Percentiles rank a stretch among this genome's conserved stretches.
phyloP scores from a whole-genome alignment of 2,888 invertebrate genomes.

The Seira musarum region DNA sequence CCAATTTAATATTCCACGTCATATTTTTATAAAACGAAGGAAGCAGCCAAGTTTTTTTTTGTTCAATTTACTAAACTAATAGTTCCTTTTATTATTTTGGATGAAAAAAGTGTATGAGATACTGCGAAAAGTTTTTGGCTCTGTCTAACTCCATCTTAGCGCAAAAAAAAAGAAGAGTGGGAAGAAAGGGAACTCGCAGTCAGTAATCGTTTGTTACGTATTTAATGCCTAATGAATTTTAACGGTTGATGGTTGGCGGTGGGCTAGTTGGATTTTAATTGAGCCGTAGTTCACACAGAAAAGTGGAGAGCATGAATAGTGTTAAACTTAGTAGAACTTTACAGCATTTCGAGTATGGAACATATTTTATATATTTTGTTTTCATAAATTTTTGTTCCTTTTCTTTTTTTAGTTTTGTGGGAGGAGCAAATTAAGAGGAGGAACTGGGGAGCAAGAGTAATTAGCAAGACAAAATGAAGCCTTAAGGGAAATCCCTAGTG shows the following conservation, averaged over 20 bases:
- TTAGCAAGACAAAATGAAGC: constrained; percentile 59
- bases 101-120: constrained; percentile 30
- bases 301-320: too few relatives aligned
- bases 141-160: too few relatives aligned
- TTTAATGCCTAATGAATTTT: background rate
- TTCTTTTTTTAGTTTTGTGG: background rate
- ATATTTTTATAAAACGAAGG: constrained; percentile 23
- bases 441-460: constrained; percentile 42
- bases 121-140: constrained; percentile 51
- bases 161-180: background rate
- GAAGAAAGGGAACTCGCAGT: too few relatives aligned
- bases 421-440: background rate
- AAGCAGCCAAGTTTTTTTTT: constrained; percentile 55
- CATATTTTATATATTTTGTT: background rate
- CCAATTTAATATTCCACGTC: background rate
- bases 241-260: background rate
- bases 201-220: background rate
- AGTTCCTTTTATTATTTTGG: constrained; percentile 28
- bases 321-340: background rate
- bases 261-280: background rate
- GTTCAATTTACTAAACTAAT: constrained; percentile 54
- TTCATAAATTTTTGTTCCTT: background rate
- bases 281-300: background rate
- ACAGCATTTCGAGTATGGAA: background rate
- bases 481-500: constrained; percentile 54